phyloP scores from a whole-genome alignment of 1,140 invertebrate genomes.

The Doryteuthis pealeii region DNA sequence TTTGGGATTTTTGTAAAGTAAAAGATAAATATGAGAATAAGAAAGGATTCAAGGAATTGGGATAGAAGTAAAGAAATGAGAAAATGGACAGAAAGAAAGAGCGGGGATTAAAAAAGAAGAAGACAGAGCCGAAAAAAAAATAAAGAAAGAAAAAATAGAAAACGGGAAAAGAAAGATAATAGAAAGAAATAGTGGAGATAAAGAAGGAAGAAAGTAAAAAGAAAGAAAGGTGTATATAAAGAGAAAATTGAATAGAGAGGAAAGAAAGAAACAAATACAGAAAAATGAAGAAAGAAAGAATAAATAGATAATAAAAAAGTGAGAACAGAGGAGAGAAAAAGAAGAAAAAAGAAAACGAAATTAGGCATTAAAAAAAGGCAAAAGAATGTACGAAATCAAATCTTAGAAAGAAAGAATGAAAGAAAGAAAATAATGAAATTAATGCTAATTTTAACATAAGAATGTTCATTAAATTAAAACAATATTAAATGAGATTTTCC shows the following conservation, averaged over 20 bases:
- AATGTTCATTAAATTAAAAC: too few relatives aligned
- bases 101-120: too few relatives aligned
- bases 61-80: too few relatives aligned
- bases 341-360: background rate
- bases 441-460: too few relatives aligned
- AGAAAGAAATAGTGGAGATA: background rate
- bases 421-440: background rate
- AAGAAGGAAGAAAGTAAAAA: background rate
- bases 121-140: too few relatives aligned
- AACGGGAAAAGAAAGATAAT: background rate
- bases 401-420: background rate
- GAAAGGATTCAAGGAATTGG: too few relatives aligned
- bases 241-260: background rate
- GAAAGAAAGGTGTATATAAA: background rate
- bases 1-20: too few relatives aligned
- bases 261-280: background rate
- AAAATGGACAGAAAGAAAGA: too few relatives aligned
- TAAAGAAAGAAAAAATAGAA: background rate
- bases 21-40: too few relatives aligned
- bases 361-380: background rate
- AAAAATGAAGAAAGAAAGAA: background rate
- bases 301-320: background rate
- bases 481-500: too few relatives aligned
- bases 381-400: background rate
- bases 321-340: background rate